Conservation (phyloP, 2,888 invertebrate species). For the Eupsilia transversa region DNA sequence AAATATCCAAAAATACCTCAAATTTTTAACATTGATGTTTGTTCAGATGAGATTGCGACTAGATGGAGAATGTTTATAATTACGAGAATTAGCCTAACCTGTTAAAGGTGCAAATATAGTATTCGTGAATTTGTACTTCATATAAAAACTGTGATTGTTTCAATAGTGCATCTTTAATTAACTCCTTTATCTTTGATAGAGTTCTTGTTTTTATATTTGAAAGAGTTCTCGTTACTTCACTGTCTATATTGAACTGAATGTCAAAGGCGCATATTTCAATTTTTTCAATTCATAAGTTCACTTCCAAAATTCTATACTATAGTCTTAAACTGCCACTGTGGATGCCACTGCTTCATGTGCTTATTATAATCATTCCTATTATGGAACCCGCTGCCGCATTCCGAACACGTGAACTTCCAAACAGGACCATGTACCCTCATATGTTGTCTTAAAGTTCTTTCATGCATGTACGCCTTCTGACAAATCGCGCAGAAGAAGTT, state of each 20-base stretch:
- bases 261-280: background rate
- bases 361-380: conserved; percentile 84
- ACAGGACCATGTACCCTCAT: conserved; percentile 83
- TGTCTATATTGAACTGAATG: background rate
- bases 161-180: background rate
- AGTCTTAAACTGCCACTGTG: conserved; percentile 82
- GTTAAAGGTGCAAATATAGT: background rate
- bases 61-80: background rate
- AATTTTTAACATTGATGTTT: background rate
- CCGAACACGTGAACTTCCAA: conserved; percentile 81
- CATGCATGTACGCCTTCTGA: conserved; percentile 86
- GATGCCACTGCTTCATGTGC: conserved; percentile 87
- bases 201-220: background rate
- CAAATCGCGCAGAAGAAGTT: conserved; percentile 84
- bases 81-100: background rate
- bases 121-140: conserved; percentile 3
- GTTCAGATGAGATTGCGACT: background rate
- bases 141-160: background rate
- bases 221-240: background rate
- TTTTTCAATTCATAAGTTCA: conserved; percentile 62
- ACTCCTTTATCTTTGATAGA: background rate
- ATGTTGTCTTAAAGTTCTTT: conserved; percentile 84
- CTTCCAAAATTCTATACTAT: conserved; percentile 79
- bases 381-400: conserved; percentile 83
- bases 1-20: background rate